Evolutionary conservation across 1,140 invertebrate genomes (phyloP).

Genomic region (Megathymus violae): DNA sequence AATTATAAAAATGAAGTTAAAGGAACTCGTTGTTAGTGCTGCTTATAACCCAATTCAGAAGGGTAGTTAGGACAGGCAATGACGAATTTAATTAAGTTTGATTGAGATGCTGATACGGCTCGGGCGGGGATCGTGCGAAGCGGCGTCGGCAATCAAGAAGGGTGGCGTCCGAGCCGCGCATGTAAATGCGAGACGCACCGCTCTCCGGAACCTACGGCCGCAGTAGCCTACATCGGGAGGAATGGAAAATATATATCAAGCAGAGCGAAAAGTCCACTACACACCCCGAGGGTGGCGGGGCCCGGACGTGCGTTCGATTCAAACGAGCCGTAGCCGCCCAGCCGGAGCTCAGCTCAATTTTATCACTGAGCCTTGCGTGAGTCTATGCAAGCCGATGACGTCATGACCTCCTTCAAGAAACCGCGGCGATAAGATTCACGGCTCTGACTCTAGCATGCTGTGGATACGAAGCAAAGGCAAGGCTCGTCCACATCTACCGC

Average conservation of each 20-base stretch:
- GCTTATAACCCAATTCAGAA: neutral
- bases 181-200: constrained; percentile 62
- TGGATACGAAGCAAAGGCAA: too few relatives aligned
- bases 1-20: constrained; percentile 3
- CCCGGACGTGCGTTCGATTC: constrained; percentile 77
- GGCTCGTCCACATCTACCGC: constrained; percentile 40
- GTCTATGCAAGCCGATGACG: constrained; percentile 50
- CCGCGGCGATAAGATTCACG: too few relatives aligned
- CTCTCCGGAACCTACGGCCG: constrained; percentile 60
- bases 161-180: constrained; percentile 56
- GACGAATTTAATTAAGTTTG: constrained; percentile 49
- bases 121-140: constrained; percentile 24
- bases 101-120: constrained; percentile 49
- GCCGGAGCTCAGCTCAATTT: constrained; percentile 75
- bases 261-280: constrained; percentile 77
- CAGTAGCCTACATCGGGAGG: constrained; percentile 71
- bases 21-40: neutral
- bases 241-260: constrained; percentile 80
- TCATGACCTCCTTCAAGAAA: too few relatives aligned
- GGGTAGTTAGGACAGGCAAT: constrained; percentile 17
- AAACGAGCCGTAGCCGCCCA: constrained; percentile 70
- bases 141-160: constrained; percentile 35
- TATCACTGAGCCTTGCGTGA: constrained; percentile 65
- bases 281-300: constrained; percentile 66
- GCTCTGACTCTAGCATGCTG: too few relatives aligned